Evolutionary conservation across 2,888 invertebrate species (phyloP).

Genomic region (Exocentrus adspersus): DNA sequence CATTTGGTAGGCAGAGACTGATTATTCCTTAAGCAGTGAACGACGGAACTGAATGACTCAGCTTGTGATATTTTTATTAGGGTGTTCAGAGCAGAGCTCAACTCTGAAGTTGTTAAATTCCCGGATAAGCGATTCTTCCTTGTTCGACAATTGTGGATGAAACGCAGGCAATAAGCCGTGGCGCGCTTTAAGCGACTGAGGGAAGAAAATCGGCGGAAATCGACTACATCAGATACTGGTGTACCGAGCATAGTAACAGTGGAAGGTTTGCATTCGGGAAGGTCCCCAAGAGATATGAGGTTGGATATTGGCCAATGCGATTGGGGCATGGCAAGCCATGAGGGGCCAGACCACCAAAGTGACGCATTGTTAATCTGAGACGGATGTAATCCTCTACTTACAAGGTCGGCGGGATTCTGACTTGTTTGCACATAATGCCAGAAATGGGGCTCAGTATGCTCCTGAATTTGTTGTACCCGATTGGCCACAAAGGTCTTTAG

Average conservation of each 20-base stretch:
- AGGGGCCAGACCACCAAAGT: conserved; percentile 11
- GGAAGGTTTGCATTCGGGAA: neutral
- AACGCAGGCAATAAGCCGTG: neutral
- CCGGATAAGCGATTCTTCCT: neutral
- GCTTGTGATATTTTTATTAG: conserved; percentile 6
- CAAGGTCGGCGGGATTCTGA: conserved; percentile 28
- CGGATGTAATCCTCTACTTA: conserved; percentile 4
- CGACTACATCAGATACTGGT: neutral
- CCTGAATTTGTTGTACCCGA: conserved; percentile 25
- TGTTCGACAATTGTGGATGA: neutral
- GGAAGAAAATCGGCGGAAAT: neutral
- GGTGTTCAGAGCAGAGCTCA: neutral
- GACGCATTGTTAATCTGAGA: neutral
- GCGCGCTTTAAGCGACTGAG: neutral
- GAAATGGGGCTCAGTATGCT: neutral
- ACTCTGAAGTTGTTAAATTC: neutral
- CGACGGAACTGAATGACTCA: neutral
- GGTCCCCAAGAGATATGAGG: neutral
- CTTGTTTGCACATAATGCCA: conserved; percentile 24
- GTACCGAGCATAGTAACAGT: neutral
- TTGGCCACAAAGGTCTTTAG: conserved; percentile 27
- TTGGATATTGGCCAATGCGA: neutral
- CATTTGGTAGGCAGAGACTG: neutral
- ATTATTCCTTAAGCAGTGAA: neutral
- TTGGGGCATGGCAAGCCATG: neutral